Conservation (phyloP, 2,888 invertebrate genomes). For the Limnephilus rhombicus region DNA sequence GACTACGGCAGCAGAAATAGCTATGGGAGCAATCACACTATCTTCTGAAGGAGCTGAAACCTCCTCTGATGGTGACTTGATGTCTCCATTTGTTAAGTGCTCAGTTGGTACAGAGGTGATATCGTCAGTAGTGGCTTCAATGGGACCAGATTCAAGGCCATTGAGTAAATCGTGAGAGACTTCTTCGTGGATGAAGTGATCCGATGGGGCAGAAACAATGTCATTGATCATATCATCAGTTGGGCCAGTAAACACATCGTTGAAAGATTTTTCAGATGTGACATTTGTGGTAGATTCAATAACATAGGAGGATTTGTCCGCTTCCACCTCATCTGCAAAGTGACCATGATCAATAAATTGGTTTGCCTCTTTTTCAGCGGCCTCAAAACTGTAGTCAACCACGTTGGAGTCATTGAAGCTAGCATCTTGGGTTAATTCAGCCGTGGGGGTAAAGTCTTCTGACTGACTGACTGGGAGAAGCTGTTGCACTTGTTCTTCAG, state of each 20-base stretch:
- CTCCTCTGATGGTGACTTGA: neutral
- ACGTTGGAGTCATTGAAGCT: constrained; percentile 25
- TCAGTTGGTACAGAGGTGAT: neutral
- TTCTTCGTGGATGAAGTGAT: constrained; percentile 36
- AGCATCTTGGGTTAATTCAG: neutral
- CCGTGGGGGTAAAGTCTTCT: constrained; percentile 3
- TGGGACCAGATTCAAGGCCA: neutral
- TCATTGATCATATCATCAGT: neutral
- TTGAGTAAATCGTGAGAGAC: constrained; percentile 2
- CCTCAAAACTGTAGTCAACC: constrained; percentile 15
- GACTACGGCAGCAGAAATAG: constrained; percentile 68
- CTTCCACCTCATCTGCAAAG: constrained; percentile 23
- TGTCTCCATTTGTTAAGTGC: neutral
- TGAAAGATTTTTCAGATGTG: constrained; percentile 9
- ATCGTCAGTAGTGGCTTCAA: neutral
- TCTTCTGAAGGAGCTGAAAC: constrained; percentile 6
- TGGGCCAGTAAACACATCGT: neutral
- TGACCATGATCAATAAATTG: constrained; percentile 31
- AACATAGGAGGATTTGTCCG: neutral
- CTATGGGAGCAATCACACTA: constrained; percentile 54
- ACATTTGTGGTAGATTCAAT: neutral
- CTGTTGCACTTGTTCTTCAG: constrained; percentile 14
- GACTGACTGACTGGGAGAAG: neutral
- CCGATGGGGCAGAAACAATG: constrained; percentile 32
- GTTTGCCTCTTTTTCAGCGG: constrained; percentile 35